Evolutionary conservation across 1,140 invertebrate genomes (phyloP).

Genomic region (Agrypnia vestita): DNA sequence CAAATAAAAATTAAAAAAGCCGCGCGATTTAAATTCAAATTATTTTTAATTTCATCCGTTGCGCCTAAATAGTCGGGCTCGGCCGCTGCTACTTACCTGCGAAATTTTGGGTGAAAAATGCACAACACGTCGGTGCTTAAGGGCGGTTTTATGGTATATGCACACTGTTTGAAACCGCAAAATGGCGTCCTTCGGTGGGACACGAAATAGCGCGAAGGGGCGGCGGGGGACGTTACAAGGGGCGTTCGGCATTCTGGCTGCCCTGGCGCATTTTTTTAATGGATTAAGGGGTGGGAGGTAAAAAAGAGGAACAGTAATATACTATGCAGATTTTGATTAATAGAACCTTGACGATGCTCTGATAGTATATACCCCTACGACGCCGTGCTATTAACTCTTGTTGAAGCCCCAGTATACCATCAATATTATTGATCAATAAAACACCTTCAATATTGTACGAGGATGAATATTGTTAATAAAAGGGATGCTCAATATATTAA

Average conservation of each 20-base stretch:
- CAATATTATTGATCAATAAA: too few species aligned
- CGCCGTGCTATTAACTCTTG: too few species aligned
- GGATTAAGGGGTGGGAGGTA: background rate
- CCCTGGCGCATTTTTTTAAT: conserved; percentile 5
- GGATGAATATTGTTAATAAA: too few species aligned
- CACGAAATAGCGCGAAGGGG: conserved; percentile 18
- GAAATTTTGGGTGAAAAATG: conserved; percentile 38
- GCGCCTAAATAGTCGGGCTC: conserved; percentile 1
- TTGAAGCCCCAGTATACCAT: too few species aligned
- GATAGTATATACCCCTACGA: too few species aligned
- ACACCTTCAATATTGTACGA: too few species aligned
- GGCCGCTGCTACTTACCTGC: conserved; percentile 10
- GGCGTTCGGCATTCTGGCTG: background rate
- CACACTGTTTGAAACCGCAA: conserved; percentile 30
- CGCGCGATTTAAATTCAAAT: conserved; percentile 23
- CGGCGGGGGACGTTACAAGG: background rate
- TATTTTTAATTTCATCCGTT: background rate
- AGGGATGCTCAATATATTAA: too few species aligned
- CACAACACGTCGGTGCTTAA: conserved; percentile 35
- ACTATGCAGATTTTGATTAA: too few species aligned
- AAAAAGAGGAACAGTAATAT: too few species aligned
- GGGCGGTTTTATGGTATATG: conserved; percentile 14
- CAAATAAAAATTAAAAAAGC: background rate
- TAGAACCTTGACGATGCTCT: too few species aligned
- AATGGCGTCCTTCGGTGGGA: conserved; percentile 5